These are phyloP conservation scores for Ianthella basta DNA, from an alignment of 37 sponge, comb jelly and placozoan genomes.

Conservation along the genomic window DNA sequence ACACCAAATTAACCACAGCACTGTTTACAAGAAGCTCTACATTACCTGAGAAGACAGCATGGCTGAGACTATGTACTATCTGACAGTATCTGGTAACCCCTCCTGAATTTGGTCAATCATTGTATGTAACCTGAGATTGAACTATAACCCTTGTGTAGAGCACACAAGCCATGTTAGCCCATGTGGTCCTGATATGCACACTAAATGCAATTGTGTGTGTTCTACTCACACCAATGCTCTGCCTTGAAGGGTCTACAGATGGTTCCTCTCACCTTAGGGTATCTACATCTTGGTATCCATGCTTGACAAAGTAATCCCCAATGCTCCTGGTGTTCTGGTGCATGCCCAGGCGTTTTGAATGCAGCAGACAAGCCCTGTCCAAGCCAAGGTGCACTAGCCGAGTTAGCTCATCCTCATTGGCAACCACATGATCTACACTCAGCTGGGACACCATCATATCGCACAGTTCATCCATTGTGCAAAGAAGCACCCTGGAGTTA, in stretches of 20 bases:
- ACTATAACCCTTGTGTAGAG: no score
- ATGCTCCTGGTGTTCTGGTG: conserved; percentile 85
- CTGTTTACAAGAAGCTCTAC: no score
- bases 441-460: conserved; percentile 54
- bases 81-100: not conserved
- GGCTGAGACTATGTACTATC: not conserved
- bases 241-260: no score
- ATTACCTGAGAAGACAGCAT: no score
- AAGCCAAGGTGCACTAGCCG: conserved; percentile 73
- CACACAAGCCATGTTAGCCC: no score
- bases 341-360: conserved; percentile 58
- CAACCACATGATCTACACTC: conserved; percentile 84
- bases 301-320: conserved; percentile 90
- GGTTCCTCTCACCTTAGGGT: conserved; percentile 41
- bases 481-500: conserved; percentile 77
- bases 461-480: conserved; percentile 31
- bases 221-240: no score
- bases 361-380: conserved; percentile 36
- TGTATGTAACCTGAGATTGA: no score
- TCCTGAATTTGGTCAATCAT: no score
- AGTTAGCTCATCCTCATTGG: conserved; percentile 68
- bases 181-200: no score
- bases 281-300: conserved; percentile 88
- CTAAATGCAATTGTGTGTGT: no score
- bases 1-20: no score